Base-by-base conservation (phyloP, 2,113 vertebrate species). In the Alectura lathami region DNA sequence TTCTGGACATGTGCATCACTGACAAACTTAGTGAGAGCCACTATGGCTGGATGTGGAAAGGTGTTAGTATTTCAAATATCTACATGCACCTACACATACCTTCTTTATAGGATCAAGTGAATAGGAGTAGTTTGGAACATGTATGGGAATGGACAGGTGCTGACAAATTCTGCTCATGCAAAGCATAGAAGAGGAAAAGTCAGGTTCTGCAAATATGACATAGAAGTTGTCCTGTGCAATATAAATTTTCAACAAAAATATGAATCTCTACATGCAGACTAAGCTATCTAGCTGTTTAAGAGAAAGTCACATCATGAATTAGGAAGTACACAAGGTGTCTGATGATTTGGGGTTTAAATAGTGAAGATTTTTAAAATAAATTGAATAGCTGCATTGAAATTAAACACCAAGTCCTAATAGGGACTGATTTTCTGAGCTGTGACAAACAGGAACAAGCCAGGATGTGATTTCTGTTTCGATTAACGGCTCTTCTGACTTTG, bases 81-180 rank as follows among this genome's bases (percentile, higher is more conserved):
- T 67, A 7, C 29, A 21, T 53, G 2, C 21, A 34, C 50, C 64
- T 70, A 23, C 22, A 13, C 20, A 17, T 0, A 0, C 1, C 2
- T 30, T 9, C 29, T 38, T 8, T 7, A 50, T 2, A 3, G 54
- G n/a, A 54, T 67, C 18, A 15, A 27, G 51, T 26, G 51, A 29
- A 27, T 42, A 42, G 59, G 24, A 70, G n/a, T 40, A 30, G 26
- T 54, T 69, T 38, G 59, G 30, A 57, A 9, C 40, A 29, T 11
- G 24, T 26, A 17, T 3, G 6, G 54, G 50, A 77, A 63, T 30
- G 29, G 23, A 64, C n/a, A 51, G 17, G 8, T 56, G 36, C 29
- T 76, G 18, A 34, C n/a, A 51, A 67, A 88, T 92, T 88, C 62
- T 80, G 23, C 48, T 54, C 1, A 0, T n/a, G 22, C 6, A 77